Percentiles rank a stretch among this genome's conserved stretches.
Conservation (phyloP, 2,888 invertebrate genomes). For the Steinernema hermaphroditum region DNA sequence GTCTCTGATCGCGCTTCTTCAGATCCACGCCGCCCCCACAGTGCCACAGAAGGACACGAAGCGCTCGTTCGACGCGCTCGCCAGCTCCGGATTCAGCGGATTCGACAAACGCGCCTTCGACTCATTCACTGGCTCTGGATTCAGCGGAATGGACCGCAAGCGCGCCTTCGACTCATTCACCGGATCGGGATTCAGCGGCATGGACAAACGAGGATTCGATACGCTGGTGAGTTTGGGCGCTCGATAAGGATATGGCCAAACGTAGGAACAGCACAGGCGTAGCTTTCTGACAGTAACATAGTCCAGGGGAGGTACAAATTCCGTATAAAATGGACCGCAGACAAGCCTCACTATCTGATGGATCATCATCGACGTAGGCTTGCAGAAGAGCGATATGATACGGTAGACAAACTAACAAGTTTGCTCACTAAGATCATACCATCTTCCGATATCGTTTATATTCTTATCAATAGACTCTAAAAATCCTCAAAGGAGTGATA, state of each 20-base stretch:
- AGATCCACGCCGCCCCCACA: not conserved
- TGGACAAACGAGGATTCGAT: slow-evolving; percentile 21
- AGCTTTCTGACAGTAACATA: not conserved
- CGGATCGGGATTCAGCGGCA: slow-evolving; percentile 2
- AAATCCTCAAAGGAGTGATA: too few species aligned
- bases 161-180: slow-evolving; percentile 8
- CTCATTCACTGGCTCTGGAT: slow-evolving; percentile 2
- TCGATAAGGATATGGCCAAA: slow-evolving; percentile 1
- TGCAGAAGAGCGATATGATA: too few species aligned
- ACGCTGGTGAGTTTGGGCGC: not conserved
- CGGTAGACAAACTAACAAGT: too few species aligned
- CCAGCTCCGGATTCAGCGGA: slow-evolving; percentile 17
- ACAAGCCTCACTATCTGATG: not conserved
- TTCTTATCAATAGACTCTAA: too few species aligned
- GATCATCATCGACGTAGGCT: too few species aligned
- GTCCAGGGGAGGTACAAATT: not conserved
- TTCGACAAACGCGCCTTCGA: slow-evolving; percentile 24
- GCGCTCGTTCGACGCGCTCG: slow-evolving; percentile 18
- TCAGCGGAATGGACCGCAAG: slow-evolving; percentile 15
- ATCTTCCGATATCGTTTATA: too few species aligned
- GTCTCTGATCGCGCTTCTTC: not conserved
- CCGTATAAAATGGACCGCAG: not conserved
- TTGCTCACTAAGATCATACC: too few species aligned
- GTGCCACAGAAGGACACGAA: not conserved
- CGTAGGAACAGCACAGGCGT: not conserved